These are phyloP conservation scores for Cnemophilus loriae DNA, from an alignment of 2,113 vertebrate species.

Conservation along the genomic window DNA sequence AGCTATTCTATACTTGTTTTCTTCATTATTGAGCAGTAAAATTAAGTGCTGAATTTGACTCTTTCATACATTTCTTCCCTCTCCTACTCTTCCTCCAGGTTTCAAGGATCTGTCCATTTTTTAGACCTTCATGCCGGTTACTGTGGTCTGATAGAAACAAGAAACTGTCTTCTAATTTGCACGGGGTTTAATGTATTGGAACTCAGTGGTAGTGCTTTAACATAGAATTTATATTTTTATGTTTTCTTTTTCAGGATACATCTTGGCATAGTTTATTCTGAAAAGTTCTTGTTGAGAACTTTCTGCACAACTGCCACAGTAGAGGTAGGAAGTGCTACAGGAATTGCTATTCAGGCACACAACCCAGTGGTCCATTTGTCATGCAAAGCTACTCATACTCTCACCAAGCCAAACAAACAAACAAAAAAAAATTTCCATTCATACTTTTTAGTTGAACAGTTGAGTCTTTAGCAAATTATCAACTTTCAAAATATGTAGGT, in stretches of 20 bases:
- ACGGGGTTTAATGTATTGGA: neutral
- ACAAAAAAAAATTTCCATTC: neutral
- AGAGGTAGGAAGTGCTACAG: neutral
- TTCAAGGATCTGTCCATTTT: neutral
- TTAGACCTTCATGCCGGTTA: neutral
- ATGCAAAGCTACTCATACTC: neutral
- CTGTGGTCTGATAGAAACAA: neutral
- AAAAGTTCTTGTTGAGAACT: neutral
- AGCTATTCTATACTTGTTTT: neutral
- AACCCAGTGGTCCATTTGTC: neutral
- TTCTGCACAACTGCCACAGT: neutral
- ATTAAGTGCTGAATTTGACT: neutral
- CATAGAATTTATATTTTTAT: neutral
- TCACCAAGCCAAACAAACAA: neutral
- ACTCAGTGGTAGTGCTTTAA: neutral
- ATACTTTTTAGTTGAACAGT: neutral
- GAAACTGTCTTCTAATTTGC: neutral
- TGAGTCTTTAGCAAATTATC: neutral
- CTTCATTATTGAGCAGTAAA: neutral
- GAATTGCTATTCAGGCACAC: neutral
- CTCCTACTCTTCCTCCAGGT: neutral
- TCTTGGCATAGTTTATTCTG: neutral
- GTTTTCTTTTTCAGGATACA: neutral
- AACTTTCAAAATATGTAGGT: neutral
- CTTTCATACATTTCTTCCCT: neutral